Conservation (phyloP, 2,888 invertebrate genomes). For the Ichneumon xanthorius region DNA sequence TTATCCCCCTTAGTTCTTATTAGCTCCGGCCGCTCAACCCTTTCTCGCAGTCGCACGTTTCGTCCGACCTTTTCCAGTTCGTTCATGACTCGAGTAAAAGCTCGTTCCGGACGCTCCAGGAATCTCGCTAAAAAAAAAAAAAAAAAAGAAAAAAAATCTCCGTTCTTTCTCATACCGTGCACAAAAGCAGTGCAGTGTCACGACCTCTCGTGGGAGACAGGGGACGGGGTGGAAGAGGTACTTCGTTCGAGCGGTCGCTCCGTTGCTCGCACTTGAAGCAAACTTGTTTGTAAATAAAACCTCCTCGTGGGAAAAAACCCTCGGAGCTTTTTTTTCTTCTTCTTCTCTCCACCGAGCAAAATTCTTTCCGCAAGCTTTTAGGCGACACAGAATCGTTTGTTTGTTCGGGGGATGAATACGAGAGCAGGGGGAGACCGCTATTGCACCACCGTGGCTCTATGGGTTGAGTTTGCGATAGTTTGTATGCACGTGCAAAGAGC, state of each 20-base stretch:
- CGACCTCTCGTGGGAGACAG: not conserved
- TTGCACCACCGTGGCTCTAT: not conserved
- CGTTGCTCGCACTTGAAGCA: constrained; percentile 9
- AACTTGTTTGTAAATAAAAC: constrained; percentile 60
- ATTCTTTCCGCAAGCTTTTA: constrained; percentile 54
- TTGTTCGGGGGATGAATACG: constrained; percentile 40
- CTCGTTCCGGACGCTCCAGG: not conserved
- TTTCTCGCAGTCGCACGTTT: not conserved
- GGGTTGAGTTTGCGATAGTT: not conserved
- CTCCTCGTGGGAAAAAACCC: constrained; percentile 10
- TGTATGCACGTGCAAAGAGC: not conserved
- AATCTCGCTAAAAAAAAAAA: not conserved
- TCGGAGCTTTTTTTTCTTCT: constrained; percentile 31
- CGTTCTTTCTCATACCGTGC: not conserved
- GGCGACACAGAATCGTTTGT: constrained; percentile 34
- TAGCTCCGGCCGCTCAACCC: not conserved
- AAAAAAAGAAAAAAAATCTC: not conserved
- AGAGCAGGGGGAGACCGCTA: constrained; percentile 19
- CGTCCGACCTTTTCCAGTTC: not conserved
- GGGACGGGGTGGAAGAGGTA: constrained; percentile 2
- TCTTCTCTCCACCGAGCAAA: constrained; percentile 17
- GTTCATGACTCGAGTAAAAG: constrained; percentile 12
- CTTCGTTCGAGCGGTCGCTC: constrained; percentile 24
- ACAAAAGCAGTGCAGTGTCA: constrained; percentile 22
- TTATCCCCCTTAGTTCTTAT: constrained; percentile 5